A percentile compares a stretch with the other conserved stretches of the same genome.
Evolutionary conservation across 2,888 invertebrate genomes (phyloP).

Genomic region (Amblyjoppa fuscipennis): DNA sequence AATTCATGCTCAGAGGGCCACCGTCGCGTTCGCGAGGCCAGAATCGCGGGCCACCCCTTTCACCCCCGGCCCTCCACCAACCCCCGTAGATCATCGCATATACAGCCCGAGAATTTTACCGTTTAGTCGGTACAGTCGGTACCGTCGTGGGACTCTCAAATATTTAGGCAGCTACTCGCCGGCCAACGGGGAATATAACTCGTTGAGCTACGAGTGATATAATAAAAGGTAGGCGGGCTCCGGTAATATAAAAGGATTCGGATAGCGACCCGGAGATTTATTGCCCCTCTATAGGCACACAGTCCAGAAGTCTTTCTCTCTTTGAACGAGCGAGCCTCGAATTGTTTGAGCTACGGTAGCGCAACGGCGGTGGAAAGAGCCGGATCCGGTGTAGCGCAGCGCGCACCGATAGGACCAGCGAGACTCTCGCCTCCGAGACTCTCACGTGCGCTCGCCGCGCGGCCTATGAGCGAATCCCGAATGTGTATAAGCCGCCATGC

Average conservation of each 20-base stretch:
- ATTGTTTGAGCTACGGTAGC: conserved; percentile 48
- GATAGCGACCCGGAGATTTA: conserved; percentile 64
- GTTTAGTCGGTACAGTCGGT: conserved; percentile 8
- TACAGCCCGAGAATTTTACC: conserved; percentile 50
- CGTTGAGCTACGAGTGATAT: conserved; percentile 62
- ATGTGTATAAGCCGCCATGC: conserved; percentile 47
- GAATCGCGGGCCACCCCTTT: conserved; percentile 43
- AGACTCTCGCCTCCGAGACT: conserved; percentile 26
- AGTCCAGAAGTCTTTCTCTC: conserved; percentile 55
- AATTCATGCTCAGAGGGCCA: conserved; percentile 73
- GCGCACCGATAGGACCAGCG: conserved; percentile 35
- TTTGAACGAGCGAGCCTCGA: conserved; percentile 28
- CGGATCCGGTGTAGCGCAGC: conserved; percentile 34
- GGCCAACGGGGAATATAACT: conserved; percentile 53
- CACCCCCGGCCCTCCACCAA: not conserved
- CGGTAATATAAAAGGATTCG: conserved; percentile 63
- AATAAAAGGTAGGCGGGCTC: conserved; percentile 57
- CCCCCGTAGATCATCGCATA: conserved; percentile 37
- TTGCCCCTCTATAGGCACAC: conserved; percentile 39
- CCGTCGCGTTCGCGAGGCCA: conserved; percentile 65
- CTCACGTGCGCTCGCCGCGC: conserved; percentile 19
- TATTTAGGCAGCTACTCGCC: conserved; percentile 60
- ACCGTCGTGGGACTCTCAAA: conserved; percentile 50
- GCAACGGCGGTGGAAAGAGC: conserved; percentile 17
- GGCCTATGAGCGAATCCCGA: conserved; percentile 52